Percentiles rank a stretch among this genome's conserved stretches.
phyloP scores from a whole-genome alignment of 2,113 vertebrate genomes.

The Shinisaurus crocodilurus region DNA sequence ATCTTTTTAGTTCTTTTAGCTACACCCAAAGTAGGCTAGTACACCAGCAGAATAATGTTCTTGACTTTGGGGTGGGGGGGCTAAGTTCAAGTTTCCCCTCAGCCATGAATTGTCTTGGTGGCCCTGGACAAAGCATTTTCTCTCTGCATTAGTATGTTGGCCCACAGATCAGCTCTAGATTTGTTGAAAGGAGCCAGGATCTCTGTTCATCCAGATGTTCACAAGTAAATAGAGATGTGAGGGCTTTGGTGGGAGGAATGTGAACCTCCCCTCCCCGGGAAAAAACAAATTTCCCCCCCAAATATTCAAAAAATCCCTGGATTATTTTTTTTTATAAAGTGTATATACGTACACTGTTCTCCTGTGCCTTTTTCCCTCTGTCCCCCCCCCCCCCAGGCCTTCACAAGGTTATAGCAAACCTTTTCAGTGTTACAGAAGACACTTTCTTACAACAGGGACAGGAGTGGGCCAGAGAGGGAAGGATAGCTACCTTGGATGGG shows the following conservation, averaged over 20 bases:
- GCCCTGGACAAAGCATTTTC: neutral
- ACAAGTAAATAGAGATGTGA: neutral
- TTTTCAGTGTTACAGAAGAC: too few species aligned
- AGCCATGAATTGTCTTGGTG: neutral
- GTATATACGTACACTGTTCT: too few species aligned
- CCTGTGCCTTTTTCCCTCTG: too few species aligned
- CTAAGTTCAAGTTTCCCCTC: neutral
- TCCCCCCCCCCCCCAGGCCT: too few species aligned
- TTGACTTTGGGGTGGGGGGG: neutral
- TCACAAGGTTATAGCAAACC: neutral
- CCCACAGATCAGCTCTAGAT: neutral
- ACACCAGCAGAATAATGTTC: neutral
- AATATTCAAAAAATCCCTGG: too few species aligned
- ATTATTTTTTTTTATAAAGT: too few species aligned
- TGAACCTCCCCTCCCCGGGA: too few species aligned
- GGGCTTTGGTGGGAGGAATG: too few species aligned
- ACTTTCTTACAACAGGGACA: too few species aligned
- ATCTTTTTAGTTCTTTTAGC: neutral
- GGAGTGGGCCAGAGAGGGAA: neutral
- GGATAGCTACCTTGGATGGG: neutral
- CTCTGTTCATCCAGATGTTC: neutral
- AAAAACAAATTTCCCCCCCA: too few species aligned
- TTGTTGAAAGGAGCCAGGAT: neutral
- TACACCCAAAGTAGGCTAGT: neutral
- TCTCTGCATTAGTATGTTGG: neutral